Conservation (phyloP, 2,113 vertebrate species). For the Thalassarche chlororhynchos region DNA sequence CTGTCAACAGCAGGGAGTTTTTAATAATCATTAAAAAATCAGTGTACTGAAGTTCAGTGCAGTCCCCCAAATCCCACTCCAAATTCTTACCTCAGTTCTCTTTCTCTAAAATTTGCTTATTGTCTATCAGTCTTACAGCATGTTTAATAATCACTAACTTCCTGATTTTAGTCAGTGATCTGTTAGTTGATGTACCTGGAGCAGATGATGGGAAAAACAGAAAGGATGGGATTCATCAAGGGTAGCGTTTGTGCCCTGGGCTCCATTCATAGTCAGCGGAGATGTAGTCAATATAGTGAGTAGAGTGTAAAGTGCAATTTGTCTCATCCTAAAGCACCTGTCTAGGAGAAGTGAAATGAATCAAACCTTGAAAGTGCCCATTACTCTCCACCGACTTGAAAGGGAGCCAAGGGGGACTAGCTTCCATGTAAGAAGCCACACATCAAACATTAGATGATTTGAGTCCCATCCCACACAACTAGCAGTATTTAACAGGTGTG, state of each 20-base stretch:
- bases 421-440: background rate
- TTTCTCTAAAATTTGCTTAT: background rate
- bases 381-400: background rate
- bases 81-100: background rate
- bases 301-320: background rate
- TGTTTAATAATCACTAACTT: background rate
- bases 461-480: background rate
- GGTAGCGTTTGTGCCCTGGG: background rate
- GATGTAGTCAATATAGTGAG: background rate
- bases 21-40: background rate
- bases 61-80: background rate
- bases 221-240: background rate
- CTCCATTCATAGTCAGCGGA: background rate
- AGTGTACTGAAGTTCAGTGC: background rate
- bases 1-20: background rate
- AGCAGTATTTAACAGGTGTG: background rate
- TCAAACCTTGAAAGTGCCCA: background rate
- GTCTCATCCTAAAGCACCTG: background rate
- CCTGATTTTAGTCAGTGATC: background rate
- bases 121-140: background rate
- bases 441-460: background rate
- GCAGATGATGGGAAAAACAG: background rate
- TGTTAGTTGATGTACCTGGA: background rate
- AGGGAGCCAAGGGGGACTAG: background rate
- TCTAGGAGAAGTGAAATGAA: constrained; percentile 14